phyloP scores from a whole-genome alignment of 1,140 invertebrate genomes.

The Polypedilum pembai region DNA sequence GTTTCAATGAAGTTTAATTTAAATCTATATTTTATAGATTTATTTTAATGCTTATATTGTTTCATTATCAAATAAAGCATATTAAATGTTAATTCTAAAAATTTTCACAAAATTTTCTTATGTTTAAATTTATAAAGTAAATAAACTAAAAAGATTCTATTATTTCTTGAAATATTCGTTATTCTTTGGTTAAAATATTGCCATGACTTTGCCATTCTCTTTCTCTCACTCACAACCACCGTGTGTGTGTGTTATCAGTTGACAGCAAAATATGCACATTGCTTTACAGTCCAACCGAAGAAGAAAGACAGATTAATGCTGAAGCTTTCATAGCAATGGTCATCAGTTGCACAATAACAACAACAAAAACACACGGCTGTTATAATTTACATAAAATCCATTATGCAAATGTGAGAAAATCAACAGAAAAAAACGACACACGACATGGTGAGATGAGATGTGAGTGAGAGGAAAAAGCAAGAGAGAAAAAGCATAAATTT shows the following conservation, averaged over 20 bases:
- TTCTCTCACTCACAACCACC: neutral
- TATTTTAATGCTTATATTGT: too few relatives aligned
- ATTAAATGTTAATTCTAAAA: too few relatives aligned
- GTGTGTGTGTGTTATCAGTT: neutral
- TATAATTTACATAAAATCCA: constrained; percentile 19
- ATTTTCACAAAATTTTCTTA: too few relatives aligned
- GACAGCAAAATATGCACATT: constrained; percentile 15
- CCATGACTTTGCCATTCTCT: neutral
- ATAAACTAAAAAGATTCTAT: too few relatives aligned
- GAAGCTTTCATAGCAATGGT: neutral
- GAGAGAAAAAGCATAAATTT: too few relatives aligned
- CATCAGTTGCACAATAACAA: neutral
- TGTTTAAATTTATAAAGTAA: too few relatives aligned
- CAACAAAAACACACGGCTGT: neutral
- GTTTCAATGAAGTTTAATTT: too few relatives aligned
- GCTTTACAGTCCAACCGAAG: neutral
- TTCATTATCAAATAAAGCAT: too few relatives aligned
- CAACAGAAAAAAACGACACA: neutral
- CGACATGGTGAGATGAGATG: too few relatives aligned
- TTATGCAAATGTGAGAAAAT: constrained; percentile 8
- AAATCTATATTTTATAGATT: too few relatives aligned
- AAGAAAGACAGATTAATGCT: constrained; percentile 4
- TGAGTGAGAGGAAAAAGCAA: too few relatives aligned
- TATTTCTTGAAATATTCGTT: neutral
- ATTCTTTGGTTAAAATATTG: neutral